These are phyloP conservation scores for Phalanger gymnotis DNA, from an alignment of 2,797 vertebrate species.

Conservation along the genomic window DNA sequence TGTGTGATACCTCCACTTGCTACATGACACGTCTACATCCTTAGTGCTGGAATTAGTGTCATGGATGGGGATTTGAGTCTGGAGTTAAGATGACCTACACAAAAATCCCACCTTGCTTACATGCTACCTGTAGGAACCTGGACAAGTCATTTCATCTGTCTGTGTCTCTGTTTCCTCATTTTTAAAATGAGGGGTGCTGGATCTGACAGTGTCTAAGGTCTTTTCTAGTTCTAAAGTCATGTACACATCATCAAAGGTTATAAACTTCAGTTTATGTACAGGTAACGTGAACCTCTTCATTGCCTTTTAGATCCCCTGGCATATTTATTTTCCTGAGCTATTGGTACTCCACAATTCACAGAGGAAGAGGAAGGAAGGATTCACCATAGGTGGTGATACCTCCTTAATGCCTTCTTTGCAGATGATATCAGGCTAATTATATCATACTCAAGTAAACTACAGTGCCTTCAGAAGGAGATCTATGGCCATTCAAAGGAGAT, in stretches of 20 bases:
- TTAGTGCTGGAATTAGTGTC: background rate
- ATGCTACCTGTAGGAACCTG: background rate
- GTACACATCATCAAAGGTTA: background rate
- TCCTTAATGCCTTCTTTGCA: background rate
- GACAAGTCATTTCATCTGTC: background rate
- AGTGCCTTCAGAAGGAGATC: background rate
- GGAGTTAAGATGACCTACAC: background rate
- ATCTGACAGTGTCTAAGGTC: background rate
- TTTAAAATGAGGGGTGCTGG: background rate
- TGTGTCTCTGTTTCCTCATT: background rate
- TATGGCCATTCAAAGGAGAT: background rate
- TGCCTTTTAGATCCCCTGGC: background rate
- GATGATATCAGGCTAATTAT: background rate
- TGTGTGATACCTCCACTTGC: background rate
- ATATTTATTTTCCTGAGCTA: background rate
- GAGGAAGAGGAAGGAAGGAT: background rate
- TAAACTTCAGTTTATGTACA: background rate
- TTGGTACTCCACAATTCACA: background rate
- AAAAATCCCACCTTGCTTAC: background rate
- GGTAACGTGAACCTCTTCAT: background rate
- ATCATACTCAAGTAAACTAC: background rate
- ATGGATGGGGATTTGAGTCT: background rate
- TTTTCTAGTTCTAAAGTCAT: background rate
- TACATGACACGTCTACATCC: background rate
- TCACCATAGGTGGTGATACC: background rate